Evolutionary conservation across 2,888 invertebrate species (phyloP).

Genomic region (Gymnocheta viridis): DNA sequence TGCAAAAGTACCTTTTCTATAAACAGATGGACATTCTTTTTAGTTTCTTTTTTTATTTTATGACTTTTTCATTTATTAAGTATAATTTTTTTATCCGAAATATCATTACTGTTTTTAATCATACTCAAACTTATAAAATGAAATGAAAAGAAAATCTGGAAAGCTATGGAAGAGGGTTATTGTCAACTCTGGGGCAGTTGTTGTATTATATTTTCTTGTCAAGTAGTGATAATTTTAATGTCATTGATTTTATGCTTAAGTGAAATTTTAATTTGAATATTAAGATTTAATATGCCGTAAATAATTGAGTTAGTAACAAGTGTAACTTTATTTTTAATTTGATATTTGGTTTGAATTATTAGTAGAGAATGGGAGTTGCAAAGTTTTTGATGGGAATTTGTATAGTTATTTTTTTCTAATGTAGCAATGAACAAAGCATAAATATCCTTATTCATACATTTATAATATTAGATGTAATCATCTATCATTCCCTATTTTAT

Average conservation of each 20-base stretch:
- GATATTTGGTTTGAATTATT: not conserved
- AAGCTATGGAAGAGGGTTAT: not conserved
- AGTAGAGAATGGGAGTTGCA: too few species aligned
- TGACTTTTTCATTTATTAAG: conserved; percentile 45
- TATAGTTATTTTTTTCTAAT: too few species aligned
- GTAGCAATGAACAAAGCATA: too few species aligned
- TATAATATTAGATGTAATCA: too few species aligned
- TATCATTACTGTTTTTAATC: conserved; percentile 8
- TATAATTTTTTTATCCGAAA: conserved; percentile 19
- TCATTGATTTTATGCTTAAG: conserved; percentile 64
- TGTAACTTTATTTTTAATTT: not conserved
- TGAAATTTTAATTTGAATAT: conserved; percentile 53
- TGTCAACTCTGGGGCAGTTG: conserved; percentile 13
- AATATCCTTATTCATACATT: not conserved
- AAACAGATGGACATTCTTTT: conserved; percentile 29
- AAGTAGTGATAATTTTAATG: conserved; percentile 42
- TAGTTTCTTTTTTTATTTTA: conserved; percentile 9
- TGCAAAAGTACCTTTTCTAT: conserved; percentile 30
- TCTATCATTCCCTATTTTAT: not conserved
- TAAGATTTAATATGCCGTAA: conserved; percentile 57
- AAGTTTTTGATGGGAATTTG: too few species aligned
- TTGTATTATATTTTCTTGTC: conserved; percentile 19
- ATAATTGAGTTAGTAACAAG: conserved; percentile 44
- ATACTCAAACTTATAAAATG: conserved; percentile 21
- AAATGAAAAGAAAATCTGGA: conserved; percentile 30